Conservation (phyloP, 1,140 invertebrate genomes). For the Nasonia longicornis region DNA sequence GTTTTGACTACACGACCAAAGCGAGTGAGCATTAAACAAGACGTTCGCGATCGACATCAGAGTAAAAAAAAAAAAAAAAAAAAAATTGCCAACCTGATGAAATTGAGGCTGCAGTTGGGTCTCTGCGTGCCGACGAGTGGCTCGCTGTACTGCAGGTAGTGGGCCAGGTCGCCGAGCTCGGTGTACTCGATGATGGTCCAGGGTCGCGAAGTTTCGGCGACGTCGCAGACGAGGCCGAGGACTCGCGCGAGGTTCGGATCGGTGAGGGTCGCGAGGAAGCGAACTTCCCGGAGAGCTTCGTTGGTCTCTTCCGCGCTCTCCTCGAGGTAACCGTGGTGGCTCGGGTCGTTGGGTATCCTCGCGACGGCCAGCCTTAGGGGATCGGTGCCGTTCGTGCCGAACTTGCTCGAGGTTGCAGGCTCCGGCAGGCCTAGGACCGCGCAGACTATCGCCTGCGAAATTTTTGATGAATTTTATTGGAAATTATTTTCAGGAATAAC, state of each 20-base stretch:
- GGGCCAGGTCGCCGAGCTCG: constrained; percentile 83
- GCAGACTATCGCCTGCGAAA: constrained; percentile 69
- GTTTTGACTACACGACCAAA: constrained; percentile 75
- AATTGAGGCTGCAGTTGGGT: constrained; percentile 64
- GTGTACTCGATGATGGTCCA: constrained; percentile 85
- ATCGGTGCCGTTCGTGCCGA: constrained; percentile 45
- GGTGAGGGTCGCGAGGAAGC: constrained; percentile 78
- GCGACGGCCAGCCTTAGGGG: constrained; percentile 70
- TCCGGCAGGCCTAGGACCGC: constrained; percentile 69
- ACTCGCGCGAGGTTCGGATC: constrained; percentile 83
- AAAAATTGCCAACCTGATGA: constrained; percentile 59
- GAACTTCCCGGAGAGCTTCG: constrained; percentile 75
- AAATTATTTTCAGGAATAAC: too few species aligned
- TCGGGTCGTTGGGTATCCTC: constrained; percentile 60
- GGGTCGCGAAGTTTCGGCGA: constrained; percentile 67
- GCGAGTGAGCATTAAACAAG: not conserved
- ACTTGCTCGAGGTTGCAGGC: not conserved
- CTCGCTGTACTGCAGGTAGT: constrained; percentile 75
- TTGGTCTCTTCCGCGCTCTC: constrained; percentile 45
- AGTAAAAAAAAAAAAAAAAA: constrained; percentile 38
- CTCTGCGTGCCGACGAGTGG: constrained; percentile 62
- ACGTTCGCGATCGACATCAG: not conserved
- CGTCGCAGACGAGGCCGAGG: constrained; percentile 75
- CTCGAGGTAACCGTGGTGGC: constrained; percentile 53
- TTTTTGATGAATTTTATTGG: too few species aligned